A percentile compares a stretch with the other conserved stretches of the same genome.
phyloP scores from a whole-genome alignment of 2,888 invertebrate species.

The Eupithecia centaureata region DNA sequence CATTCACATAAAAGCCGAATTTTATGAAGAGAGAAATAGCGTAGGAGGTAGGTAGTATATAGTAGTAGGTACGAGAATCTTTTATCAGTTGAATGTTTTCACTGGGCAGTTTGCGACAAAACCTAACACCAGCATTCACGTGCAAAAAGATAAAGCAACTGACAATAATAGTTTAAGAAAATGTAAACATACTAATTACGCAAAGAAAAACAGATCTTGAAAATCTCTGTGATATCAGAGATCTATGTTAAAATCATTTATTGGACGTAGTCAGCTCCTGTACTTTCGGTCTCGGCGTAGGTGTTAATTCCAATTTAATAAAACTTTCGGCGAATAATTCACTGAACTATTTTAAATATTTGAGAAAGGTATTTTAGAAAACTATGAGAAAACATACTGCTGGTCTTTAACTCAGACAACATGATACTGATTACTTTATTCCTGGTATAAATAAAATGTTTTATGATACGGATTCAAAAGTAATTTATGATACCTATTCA shows the following conservation, averaged over 20 bases:
- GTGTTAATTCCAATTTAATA: conserved; percentile 26
- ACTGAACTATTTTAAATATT: conserved; percentile 56
- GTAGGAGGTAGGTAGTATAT: too few species aligned
- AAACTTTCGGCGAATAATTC: conserved; percentile 48
- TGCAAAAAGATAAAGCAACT: conserved; percentile 55
- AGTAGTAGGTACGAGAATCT: too few species aligned
- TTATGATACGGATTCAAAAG: too few species aligned
- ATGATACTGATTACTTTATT: conserved; percentile 36
- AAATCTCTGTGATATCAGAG: conserved; percentile 21
- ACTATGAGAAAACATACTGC: conserved; percentile 48
- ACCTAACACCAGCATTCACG: conserved; percentile 56
- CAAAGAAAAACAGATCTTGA: conserved; percentile 36
- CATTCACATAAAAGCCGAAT: conserved; percentile 49
- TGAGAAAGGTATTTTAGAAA: conserved; percentile 55
- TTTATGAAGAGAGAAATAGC: conserved; percentile 52
- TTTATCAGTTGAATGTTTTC: conserved; percentile 53
- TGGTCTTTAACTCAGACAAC: conserved; percentile 31
- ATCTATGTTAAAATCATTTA: conserved; percentile 25
- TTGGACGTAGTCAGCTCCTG: conserved; percentile 29
- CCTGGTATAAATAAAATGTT: conserved; percentile 44
- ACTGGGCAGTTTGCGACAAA: conserved; percentile 57
- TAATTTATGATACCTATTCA: too few species aligned
- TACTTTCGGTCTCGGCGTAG: conserved; percentile 30
- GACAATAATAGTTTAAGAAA: conserved; percentile 54
- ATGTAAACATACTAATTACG: conserved; percentile 46